Evolutionary conservation across 2,888 invertebrate genomes (phyloP), one percentile per base, ranked within the genome.

Genomic region (Acanthosepion lycidas): DNA sequence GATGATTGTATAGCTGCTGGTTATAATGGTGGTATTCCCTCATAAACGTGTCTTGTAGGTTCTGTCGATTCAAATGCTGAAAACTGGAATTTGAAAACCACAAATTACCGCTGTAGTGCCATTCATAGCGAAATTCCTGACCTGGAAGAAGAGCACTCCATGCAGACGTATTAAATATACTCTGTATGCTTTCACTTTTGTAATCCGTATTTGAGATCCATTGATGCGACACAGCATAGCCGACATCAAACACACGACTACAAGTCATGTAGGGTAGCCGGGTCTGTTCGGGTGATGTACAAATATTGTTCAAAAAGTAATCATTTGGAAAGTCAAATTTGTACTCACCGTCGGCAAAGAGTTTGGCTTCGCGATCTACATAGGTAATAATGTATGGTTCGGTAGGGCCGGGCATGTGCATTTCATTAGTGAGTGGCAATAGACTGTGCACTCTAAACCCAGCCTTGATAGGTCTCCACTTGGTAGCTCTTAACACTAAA

Each of bases 11-110:
- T 33, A 78, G 78, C 28, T 93, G 93, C 53, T 93, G 93, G 51
- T 93, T 93, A 49, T 53, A 93, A 53, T 93, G 93, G 51, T 93
- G 93, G 51, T 93, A 93, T 93, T 93, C 93, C 93, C 93, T 49
- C 93, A 93, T 93, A 33, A 93, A 93, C 15, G 93, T 93, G 93
- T 93, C 93, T 28, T 93, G 93, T 18, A 93, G 93, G 49, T 93
- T 93, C 48, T 93, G 93, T 93, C 93, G 93, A 48, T 93, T 93
- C 93, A 93, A 49, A 53, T 93, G 93, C 28, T 93, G 93, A 49
- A 93, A 93, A 49, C 93, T 93, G 49, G 93, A 93, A 93, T 93
- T 93, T 49, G 93, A 93, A 93, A 93, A 93, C 93, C 93, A 93
- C 49, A 93, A 48, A n/a, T 93, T 93, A 20, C 93, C 93, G 26